Evolutionary conservation across 1,140 invertebrate species (phyloP), one percentile per base, ranked within the genome.

Genomic region (Musca vetustissima): DNA sequence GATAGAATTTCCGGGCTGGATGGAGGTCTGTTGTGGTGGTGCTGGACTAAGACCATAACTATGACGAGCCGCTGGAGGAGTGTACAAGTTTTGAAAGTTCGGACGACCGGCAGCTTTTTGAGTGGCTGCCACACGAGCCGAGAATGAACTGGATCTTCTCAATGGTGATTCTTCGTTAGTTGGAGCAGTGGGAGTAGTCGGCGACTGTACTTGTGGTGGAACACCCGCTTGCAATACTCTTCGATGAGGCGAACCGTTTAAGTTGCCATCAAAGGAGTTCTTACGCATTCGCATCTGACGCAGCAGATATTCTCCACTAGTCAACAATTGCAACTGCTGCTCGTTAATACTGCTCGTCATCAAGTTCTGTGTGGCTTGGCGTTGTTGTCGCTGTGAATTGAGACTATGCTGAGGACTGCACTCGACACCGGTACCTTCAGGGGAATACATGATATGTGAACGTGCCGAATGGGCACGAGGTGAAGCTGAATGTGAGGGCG

Each of bases 211-310:
- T 64, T 67, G 69, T 52, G 64, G 22, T 13, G 57, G 49, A 11
- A 19, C 67, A 52, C 61, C 61, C 22, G 36, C 59, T 50, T 59
- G 57, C 22, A 64, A 59, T 21, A 69, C 53, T 21, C 69, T 65
- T n/a, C 69, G 36, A 22, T 55, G 47, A 15, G 69, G 69, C 14
- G 69, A 70, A 61, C 57, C 57, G n/a, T 55, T 67, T 9, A 61
- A 13, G 47, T 67, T 70, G 15, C 69, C 83, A 72, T 86, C 85
- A 64, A 85, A 79, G 0, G 85, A 86, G 70, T 86, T 86, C 73
- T 86, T 85, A 71, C 85, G 79, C 67, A 83, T 71, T 21, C 70
- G 66, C 75, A 80, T 72, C 69, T 80, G 76, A 68, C 79, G 83
- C 3, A 77, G 69, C 47, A 80, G 66, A 72, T 80, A 80, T 64